A percentile compares a stretch with the other conserved stretches of the same genome.
These are phyloP conservation scores for Forbesichthys agassizii DNA, from an alignment of 2,113 vertebrate genomes.

Conservation along the genomic window DNA sequence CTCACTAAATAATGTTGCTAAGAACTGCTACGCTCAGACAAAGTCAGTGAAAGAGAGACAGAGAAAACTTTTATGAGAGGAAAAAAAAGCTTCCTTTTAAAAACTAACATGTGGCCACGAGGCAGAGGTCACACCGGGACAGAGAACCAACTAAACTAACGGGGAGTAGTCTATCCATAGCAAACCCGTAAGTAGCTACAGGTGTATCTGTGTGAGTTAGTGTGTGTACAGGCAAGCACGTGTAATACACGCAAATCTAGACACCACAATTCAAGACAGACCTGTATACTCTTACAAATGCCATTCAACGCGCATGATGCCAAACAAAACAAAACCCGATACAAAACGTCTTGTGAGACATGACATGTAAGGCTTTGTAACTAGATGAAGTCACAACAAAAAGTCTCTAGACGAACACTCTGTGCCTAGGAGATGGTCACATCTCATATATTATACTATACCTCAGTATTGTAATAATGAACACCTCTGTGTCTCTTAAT, in stretches of 20 bases:
- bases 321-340: background rate
- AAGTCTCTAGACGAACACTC: background rate
- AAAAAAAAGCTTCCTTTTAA: constrained; percentile 35
- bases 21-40: background rate
- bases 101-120: constrained; percentile 55
- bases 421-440: background rate
- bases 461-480: too few relatives aligned
- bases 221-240: background rate
- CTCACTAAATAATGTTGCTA: constrained; percentile 14
- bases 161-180: constrained; percentile 34
- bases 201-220: background rate
- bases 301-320: constrained; percentile 1
- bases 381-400: background rate
- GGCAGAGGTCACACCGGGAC: constrained; percentile 66
- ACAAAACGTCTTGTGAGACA: background rate
- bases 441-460: too few relatives aligned
- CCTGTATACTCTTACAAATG: constrained; percentile 4
- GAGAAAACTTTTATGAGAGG: constrained; percentile 5
- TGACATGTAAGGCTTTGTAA: background rate
- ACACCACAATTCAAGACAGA: constrained; percentile 32
- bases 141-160: constrained; percentile 46
- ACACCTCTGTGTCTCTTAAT: too few relatives aligned
- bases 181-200: constrained; percentile 34
- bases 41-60: background rate
- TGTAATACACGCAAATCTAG: constrained; percentile 14